Percentiles rank a stretch among this genome's conserved stretches.
Conservation (phyloP, 2,888 invertebrate species). For the Acanthosepion pharaonis region DNA sequence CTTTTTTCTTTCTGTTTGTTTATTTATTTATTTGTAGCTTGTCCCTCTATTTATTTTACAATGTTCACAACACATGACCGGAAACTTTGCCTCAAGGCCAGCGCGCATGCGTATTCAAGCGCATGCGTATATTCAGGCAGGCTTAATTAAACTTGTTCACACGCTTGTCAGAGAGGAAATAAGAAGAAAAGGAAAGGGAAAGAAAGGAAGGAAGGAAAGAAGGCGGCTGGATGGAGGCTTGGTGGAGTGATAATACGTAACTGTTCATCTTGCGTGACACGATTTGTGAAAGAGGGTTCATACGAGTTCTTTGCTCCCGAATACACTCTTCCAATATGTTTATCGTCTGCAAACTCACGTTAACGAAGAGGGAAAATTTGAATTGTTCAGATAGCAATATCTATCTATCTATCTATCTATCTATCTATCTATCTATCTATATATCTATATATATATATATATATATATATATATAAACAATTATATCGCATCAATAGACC, state of each 20-base stretch:
- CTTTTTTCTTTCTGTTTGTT: neutral
- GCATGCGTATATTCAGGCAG: neutral
- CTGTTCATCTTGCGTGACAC: neutral
- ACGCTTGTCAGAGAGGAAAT: neutral
- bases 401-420: too few species aligned
- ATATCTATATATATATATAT: conserved; percentile 15
- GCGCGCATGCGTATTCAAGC: neutral
- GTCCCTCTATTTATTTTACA: neutral
- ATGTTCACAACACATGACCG: neutral
- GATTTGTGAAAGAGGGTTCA: neutral
- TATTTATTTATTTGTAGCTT: neutral
- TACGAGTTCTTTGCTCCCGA: conserved; percentile 4
- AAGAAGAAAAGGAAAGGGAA: too few species aligned
- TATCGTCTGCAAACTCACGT: neutral
- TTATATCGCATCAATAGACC: neutral
- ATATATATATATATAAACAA: neutral
- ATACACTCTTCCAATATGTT: neutral
- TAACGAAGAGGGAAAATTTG: too few species aligned
- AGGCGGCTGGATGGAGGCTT: too few species aligned
- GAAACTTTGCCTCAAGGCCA: neutral
- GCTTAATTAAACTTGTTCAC: conserved; percentile 33
- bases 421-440: too few species aligned
- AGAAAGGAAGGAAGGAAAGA: neutral
- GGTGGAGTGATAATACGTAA: too few species aligned
- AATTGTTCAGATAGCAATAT: too few species aligned